Base-by-base conservation (phyloP, 1,140 invertebrate genomes). In the Diorhabda elongata region DNA sequence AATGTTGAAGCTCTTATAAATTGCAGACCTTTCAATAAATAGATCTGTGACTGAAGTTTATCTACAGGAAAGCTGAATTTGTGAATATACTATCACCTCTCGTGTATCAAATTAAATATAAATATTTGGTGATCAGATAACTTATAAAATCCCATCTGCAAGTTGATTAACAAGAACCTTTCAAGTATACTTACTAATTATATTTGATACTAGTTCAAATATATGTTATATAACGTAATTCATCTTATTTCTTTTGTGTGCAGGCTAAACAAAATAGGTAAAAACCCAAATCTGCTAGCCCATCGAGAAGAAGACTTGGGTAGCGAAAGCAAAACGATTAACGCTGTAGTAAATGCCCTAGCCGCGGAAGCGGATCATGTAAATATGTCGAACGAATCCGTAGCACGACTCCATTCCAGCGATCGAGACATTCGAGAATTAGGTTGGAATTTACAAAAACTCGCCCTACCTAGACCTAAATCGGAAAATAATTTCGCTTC, bases 211-310 rank as follows among this genome's bases (percentile, higher is more conserved):
- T 60, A 60, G 58, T 42, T 60, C 47, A 3, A 61, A 61, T 42
- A 61, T 42, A 11, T 8, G 41, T 42, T 8, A 43, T 7, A 26
- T 61, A 42, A 8, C 1, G 26, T 61, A 61, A 61, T 61, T 4
- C 3, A 42, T 26, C 0, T 26, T 26, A 61, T 42, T 52, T 26
- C n/a, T 52, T 63, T 41, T 69, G 59, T 68, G 56, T 72, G 43
- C 69, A 90, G 93, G 84, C 86, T 99, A 73, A 98, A 98, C 84
- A 98, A 98, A 86, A 98, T 99, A 80, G 97, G 97, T 63, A 98
- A 98, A 85, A 98, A 98, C 86, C 96, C 96, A 60, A 97, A 95
- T 80, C 89, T 98, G 75, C 94, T 98, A 71, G 92, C 93, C 70
- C 94, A 96, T 78, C 87, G 94, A 64, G 94, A 96, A 80, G 92